Evolutionary conservation across 2,113 vertebrate genomes (phyloP).

Genomic region (Xenotilapia longispinis): DNA sequence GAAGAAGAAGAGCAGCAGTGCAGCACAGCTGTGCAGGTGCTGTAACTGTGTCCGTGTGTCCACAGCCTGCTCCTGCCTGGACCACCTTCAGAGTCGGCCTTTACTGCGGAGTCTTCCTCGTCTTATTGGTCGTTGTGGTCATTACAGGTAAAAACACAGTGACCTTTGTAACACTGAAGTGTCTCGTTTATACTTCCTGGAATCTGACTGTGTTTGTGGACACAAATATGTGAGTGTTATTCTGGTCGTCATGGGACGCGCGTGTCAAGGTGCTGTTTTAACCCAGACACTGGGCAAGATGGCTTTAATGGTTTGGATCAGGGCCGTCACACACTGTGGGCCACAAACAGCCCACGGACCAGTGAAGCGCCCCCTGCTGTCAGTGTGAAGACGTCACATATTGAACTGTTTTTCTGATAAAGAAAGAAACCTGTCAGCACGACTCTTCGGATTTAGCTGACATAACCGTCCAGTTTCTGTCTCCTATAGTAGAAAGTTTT

Average conservation of each 20-base stretch:
- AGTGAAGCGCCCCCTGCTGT: neutral
- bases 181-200: neutral
- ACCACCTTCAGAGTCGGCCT: conserved; percentile 96
- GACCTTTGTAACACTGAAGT: neutral
- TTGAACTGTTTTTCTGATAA: neutral
- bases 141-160: conserved; percentile 77
- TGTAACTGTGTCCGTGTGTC: neutral
- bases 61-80: conserved; percentile 94
- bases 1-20: neutral
- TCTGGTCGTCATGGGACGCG: neutral
- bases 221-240: neutral
- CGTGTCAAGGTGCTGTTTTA: neutral
- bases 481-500: neutral
- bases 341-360: neutral
- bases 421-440: neutral
- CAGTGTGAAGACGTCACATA: neutral
- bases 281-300: rapidly evolving
- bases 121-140: conserved; percentile 82
- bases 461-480: neutral
- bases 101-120: conserved; percentile 93
- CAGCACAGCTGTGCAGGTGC: neutral
- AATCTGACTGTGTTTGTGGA: neutral
- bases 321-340: neutral
- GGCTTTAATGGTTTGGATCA: neutral
- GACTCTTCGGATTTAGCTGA: neutral